Evolutionary conservation across 2,113 vertebrate genomes (phyloP).

Genomic region (Atlantisia rogersi): DNA sequence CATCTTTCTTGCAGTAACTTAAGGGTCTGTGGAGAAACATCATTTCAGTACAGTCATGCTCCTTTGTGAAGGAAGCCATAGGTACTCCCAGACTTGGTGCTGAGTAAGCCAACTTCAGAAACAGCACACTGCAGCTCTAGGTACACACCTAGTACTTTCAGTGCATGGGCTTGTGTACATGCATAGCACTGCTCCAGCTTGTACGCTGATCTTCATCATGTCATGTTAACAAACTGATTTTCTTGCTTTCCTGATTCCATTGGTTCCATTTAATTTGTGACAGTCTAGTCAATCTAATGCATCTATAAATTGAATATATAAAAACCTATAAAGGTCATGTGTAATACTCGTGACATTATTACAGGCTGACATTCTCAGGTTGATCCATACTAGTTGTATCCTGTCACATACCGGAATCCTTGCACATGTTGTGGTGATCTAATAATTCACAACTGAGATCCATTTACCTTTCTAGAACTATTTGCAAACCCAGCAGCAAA

Average conservation of each 20-base stretch:
- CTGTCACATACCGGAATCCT: neutral
- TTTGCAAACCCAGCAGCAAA: neutral
- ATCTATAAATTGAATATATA: neutral
- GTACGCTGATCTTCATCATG: neutral
- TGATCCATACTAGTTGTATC: neutral
- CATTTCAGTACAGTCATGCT: neutral
- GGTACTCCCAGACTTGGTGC: neutral
- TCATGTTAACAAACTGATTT: neutral
- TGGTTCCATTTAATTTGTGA: neutral
- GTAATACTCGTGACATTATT: neutral
- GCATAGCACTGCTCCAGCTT: rapidly evolving
- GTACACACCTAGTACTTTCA: neutral
- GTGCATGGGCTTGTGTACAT: neutral
- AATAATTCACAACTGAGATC: neutral
- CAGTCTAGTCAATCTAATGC: neutral
- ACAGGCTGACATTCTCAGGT: neutral
- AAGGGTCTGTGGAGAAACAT: neutral
- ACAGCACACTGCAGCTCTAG: neutral
- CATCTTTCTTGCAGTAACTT: neutral
- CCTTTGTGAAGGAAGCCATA: neutral
- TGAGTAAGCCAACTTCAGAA: neutral
- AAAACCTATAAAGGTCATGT: neutral
- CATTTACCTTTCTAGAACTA: neutral
- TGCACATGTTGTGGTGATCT: neutral
- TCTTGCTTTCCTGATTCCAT: neutral